Evolutionary conservation across 1,140 invertebrate genomes (phyloP).

Genomic region (Solen grandis): DNA sequence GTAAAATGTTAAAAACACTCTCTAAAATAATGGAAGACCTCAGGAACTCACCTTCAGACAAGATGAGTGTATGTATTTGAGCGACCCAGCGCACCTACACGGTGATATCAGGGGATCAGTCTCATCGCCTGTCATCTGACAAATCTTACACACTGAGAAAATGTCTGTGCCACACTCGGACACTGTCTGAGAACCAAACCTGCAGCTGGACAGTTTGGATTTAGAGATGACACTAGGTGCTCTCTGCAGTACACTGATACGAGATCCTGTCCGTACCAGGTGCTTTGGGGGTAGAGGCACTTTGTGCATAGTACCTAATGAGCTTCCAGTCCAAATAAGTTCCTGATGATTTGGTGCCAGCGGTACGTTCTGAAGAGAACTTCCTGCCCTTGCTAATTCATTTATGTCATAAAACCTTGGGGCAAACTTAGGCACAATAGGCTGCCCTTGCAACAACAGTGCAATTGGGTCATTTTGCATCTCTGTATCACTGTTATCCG

Average conservation of each 20-base stretch:
- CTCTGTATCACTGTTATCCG: conserved; percentile 6
- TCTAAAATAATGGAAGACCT: too few relatives aligned
- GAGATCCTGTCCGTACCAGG: background rate
- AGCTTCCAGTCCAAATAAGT: conserved; percentile 50
- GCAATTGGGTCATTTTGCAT: conserved; percentile 11
- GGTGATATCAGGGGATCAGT: conserved; percentile 83
- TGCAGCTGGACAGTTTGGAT: conserved; percentile 14
- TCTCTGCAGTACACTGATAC: conserved; percentile 6
- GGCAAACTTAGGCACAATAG: conserved; percentile 42
- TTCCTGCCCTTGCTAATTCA: conserved; percentile 1
- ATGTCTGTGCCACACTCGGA: conserved; percentile 74
- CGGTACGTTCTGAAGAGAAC: conserved; percentile 8
- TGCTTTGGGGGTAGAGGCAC: conserved; percentile 26
- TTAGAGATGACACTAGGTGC: conserved; percentile 23
- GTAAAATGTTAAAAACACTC: too few relatives aligned
- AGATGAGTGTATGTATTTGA: conserved; percentile 83
- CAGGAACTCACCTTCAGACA: conserved; percentile 83
- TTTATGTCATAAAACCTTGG: background rate
- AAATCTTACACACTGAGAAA: conserved; percentile 82
- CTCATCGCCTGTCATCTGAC: conserved; percentile 81
- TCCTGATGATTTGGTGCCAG: conserved; percentile 22
- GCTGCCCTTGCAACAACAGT: conserved; percentile 25
- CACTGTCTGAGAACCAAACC: conserved; percentile 60
- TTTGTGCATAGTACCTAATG: conserved; percentile 47
- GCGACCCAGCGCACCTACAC: conserved; percentile 83